These are phyloP conservation scores for Chironex yamaguchii DNA, from an alignment of 30 jellyfish, hydroid and myxozoan genomes.

Conservation along the genomic window DNA sequence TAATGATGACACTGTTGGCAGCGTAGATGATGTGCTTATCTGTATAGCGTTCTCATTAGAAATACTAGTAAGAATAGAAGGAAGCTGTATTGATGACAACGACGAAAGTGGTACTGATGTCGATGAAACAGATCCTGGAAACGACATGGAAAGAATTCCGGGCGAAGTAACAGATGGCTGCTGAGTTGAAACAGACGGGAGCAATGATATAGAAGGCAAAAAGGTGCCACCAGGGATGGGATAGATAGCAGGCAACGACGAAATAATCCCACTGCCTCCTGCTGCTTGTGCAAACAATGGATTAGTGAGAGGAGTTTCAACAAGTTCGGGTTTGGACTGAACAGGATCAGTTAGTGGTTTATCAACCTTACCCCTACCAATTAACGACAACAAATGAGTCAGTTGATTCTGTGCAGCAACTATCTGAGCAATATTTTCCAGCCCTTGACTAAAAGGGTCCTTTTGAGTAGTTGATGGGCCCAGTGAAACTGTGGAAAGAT, in stretches of 20 bases:
- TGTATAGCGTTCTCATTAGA: background rate
- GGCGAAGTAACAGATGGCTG: background rate
- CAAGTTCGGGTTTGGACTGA: constrained; percentile 61
- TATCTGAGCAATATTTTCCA: constrained; percentile 69
- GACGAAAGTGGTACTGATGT: background rate
- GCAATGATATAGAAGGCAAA: background rate
- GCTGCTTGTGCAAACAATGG: constrained; percentile 45
- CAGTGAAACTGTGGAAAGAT: constrained; percentile 34
- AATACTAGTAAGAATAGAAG: background rate
- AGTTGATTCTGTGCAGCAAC: constrained; percentile 81
- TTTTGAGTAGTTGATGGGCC: constrained; percentile 20
- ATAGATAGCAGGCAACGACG: background rate
- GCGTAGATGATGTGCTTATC: background rate
- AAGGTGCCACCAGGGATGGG: background rate
- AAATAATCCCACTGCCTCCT: background rate
- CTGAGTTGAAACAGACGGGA: background rate
- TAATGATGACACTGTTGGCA: background rate
- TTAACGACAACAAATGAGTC: constrained; percentile 62
- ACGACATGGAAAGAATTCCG: background rate
- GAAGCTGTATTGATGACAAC: background rate
- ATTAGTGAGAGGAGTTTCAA: constrained; percentile 76
- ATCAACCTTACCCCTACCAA: constrained; percentile 59
- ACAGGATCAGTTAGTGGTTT: constrained; percentile 53
- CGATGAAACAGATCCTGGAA: background rate
- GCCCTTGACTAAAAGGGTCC: constrained; percentile 46